Conservation (phyloP, 2,113 vertebrate genomes). For the Chionis minor region DNA sequence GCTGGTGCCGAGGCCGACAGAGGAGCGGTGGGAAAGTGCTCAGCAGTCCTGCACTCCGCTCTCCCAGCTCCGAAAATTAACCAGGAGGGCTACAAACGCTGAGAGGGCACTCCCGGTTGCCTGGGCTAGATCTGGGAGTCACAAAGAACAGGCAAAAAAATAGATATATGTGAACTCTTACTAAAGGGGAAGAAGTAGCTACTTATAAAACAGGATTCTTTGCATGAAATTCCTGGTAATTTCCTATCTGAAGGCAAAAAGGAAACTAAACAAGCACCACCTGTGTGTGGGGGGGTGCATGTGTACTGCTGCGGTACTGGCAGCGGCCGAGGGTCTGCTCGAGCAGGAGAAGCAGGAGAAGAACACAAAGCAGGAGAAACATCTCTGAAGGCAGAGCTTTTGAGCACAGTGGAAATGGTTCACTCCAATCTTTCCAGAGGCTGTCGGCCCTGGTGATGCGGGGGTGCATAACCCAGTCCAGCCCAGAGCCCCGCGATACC, state of each 20-base stretch:
- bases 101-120: accelerated
- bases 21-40: background rate
- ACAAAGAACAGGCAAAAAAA: background rate
- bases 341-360: no score
- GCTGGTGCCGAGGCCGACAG: background rate
- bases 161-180: background rate
- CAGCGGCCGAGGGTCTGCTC: background rate
- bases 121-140: background rate
- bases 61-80: background rate
- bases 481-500: no score
- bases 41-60: background rate
- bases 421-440: background rate
- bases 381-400: background rate
- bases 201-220: background rate
- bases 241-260: background rate
- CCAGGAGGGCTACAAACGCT: background rate
- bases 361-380: background rate
- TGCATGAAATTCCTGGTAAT: background rate
- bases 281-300: accelerated
- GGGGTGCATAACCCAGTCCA: accelerated
- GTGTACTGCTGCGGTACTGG: accelerated
- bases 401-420: background rate
- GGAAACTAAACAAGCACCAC: background rate
- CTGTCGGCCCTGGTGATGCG: background rate
- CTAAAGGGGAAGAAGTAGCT: background rate